phyloP scores from a whole-genome alignment of 2,113 vertebrate species.

The Empidonax traillii region DNA sequence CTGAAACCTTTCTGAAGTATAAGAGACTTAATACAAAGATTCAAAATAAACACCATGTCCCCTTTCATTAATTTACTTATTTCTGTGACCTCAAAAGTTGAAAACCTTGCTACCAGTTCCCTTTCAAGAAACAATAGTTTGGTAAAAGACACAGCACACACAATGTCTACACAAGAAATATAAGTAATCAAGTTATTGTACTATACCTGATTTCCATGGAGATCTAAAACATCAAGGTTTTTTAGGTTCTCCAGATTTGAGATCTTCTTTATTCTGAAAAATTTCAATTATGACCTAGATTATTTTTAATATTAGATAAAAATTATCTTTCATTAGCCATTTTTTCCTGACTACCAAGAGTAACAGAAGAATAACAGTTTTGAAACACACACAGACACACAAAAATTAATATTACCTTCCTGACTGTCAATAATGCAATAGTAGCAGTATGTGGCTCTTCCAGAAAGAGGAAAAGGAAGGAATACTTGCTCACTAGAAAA shows the following conservation, averaged over 20 bases:
- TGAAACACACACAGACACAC: no score
- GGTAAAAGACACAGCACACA: background rate
- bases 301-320: background rate
- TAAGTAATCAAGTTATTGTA: background rate
- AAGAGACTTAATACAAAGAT: background rate
- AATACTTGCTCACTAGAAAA: background rate
- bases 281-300: background rate
- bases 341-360: background rate
- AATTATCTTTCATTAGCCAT: background rate
- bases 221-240: conserved; percentile 90
- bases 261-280: conserved; percentile 89
- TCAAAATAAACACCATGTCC: background rate
- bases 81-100: background rate
- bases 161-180: background rate
- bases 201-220: conserved; percentile 95
- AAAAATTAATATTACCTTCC: background rate
- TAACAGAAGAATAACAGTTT: background rate
- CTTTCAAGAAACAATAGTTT: background rate
- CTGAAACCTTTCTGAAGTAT: background rate
- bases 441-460: background rate
- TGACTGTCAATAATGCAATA: background rate
- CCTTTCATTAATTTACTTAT: background rate
- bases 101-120: background rate
- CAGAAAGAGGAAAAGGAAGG: background rate
- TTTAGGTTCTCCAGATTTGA: conserved; percentile 82